Base-by-base conservation (phyloP, 2,888 invertebrate genomes). In the Frankliniella intonsa region DNA sequence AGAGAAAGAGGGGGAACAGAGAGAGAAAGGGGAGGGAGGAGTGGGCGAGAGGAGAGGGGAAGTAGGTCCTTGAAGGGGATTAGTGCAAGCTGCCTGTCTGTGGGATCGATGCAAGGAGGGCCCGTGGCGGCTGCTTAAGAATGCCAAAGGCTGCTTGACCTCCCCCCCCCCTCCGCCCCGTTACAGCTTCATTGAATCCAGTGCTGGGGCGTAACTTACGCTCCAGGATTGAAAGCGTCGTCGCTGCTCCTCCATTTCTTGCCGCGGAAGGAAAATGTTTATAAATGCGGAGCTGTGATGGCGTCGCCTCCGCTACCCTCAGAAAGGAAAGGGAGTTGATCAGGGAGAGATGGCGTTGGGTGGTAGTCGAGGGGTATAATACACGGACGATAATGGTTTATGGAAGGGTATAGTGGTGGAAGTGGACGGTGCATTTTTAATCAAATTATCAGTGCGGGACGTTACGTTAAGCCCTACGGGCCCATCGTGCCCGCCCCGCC, bases 121-220 rank as follows among this genome's bases (percentile, higher is more conserved):
- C 38, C 25, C 69, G 69, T 76, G 69, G 69, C 69, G 22, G 69
- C 62, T 62, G 69, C 69, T 76, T 76, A 76, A 76, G 69, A 76
- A 76, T 76, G 69, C 22, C 69, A 76, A 76, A 76, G 69, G 25
- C 38, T 38, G 69, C 69, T 76, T 76, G 69, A 76, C 69, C 69
- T 25, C 69, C 69, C 25, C 69, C 8, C 25, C 69, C 69, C 62
- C 62, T 62, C 62, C 62, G 19, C 62, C 12, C 55, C 55, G 14
- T 38, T 38, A 38, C 38, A 5, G 38, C 38, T 22, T 76, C 69
- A 76, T 76, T 76, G 69, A 76, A 25, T 76, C 69, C 69, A 38
- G 38, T 38, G 38, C 38, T 38, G 38, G 38, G 38, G 38, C 2
- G 38, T 38, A 38, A 38, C 38, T 38, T 38, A 38, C 38, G 38